Evolutionary conservation across 2,888 invertebrate species (phyloP), one percentile per base, ranked within the genome.

Genomic region (Teinopalpus imperialis): DNA sequence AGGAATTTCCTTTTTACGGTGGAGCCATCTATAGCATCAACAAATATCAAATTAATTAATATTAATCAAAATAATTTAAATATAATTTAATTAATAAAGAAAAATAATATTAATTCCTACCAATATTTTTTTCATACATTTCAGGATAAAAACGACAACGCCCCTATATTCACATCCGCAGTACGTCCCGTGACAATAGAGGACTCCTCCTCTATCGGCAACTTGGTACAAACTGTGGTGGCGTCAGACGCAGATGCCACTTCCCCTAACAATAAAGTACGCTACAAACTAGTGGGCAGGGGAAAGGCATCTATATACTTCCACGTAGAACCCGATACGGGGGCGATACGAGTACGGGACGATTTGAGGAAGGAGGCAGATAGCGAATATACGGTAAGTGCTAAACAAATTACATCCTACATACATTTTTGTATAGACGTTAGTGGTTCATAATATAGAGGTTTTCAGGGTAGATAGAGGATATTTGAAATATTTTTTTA

Each of bases 201-300:
- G 60, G 97, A 96, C 63, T 94, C 95, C 21, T 93, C 94, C 0
- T 90, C 95, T 0, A 94, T 97, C 47, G 97, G 97, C 10, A 93
- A 94, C 1, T 88, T 93, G 1, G 94, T 97, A 0, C 93, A 94
- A 10, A 94, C 93, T 7, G 92, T 97, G 30, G 87, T 92, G 0
- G 97, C 97, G 0, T 90, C 92, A 0, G 97, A 97, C 75, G 92
- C 93, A 0, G 97, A 97, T 81, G 95, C 95, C 3, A 94, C 96
- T 0, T 87, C 95, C 0, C 96, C 97, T 0, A 95, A 95, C 59
- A 97, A 97, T 79, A 93, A 94, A 66, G 87, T 92, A 1, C 85
- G 92, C 0, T 97, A 97, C 68, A 95, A 96, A 69, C 89, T 97
- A 39, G 94, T 94, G 3, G 96, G 96, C 0, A 87, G 95, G 10